These are phyloP conservation scores for Eurystomus glaucurus DNA, from an alignment of 2,797 vertebrate species.

Conservation along the genomic window DNA sequence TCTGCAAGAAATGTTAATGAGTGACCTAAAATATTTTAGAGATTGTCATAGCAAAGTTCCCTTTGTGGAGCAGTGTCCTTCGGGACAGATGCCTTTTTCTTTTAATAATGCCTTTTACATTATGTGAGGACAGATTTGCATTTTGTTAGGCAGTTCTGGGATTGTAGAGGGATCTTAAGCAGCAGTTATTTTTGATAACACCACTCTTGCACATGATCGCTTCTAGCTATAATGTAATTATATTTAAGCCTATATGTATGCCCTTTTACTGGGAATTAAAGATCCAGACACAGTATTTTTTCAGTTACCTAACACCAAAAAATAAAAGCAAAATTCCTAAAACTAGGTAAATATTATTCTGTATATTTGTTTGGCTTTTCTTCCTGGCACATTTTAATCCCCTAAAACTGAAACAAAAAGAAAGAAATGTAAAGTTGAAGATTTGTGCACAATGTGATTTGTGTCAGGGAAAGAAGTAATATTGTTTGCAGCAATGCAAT, in stretches of 20 bases:
- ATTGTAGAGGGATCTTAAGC: neutral
- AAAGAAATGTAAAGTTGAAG: conserved; percentile 4
- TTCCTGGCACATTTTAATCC: neutral
- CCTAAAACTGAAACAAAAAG: conserved; percentile 17
- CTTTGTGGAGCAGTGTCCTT: conserved; percentile 33
- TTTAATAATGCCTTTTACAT: conserved; percentile 44
- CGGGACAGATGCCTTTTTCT: conserved; percentile 17
- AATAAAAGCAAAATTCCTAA: neutral
- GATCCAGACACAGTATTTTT: conserved; percentile 7
- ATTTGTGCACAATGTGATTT: neutral
- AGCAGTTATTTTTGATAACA: conserved; percentile 37
- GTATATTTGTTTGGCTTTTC: conserved; percentile 13
- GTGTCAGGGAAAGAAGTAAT: neutral
- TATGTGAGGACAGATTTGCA: conserved; percentile 33
- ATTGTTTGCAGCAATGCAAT: conserved; percentile 1
- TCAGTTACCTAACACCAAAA: neutral
- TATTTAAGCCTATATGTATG: conserved; percentile 37
- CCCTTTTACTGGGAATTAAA: conserved; percentile 15
- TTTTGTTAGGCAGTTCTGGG: conserved; percentile 38
- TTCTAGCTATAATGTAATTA: conserved; percentile 57
- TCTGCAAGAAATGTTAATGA: conserved; percentile 23
- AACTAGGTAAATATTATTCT: neutral
- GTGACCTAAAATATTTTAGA: conserved; percentile 18
- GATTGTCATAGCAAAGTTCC: neutral
- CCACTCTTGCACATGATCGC: neutral